Percentiles rank a stretch among this genome's conserved stretches.
Evolutionary conservation across 2,888 invertebrate genomes (phyloP).

Genomic region (Lasioglossum morio): DNA sequence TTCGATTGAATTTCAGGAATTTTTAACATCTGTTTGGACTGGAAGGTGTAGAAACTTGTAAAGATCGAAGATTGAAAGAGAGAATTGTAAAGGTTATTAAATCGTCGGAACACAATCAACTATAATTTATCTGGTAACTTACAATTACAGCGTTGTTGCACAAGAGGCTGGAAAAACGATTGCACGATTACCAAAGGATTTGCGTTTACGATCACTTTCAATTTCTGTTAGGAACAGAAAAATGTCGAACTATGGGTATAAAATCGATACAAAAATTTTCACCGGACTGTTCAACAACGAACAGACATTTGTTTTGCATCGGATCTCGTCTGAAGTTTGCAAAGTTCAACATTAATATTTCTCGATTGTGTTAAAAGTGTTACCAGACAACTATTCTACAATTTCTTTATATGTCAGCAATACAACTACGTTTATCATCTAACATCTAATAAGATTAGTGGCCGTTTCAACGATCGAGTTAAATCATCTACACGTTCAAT

Average conservation of each 20-base stretch:
- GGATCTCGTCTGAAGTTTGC: neutral
- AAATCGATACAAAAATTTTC: constrained; percentile 33
- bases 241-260: constrained; percentile 29
- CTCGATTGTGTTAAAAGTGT: neutral
- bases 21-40: neutral
- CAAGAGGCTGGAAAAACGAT: neutral
- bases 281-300: neutral
- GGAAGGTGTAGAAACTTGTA: neutral
- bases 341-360: neutral
- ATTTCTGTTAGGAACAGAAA: constrained; percentile 30
- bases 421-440: neutral
- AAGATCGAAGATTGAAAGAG: neutral
- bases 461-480: neutral
- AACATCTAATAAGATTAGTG: neutral
- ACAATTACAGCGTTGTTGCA: neutral
- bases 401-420: neutral
- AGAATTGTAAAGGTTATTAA: constrained; percentile 22
- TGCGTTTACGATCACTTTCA: neutral
- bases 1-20: neutral
- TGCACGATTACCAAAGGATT: neutral
- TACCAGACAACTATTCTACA: neutral
- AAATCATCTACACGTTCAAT: neutral
- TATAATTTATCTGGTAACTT: neutral
- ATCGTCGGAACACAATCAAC: neutral
- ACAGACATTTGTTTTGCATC: constrained; percentile 48